These are phyloP conservation scores for Fratercula arctica DNA, from an alignment of 2,797 vertebrate species.

Conservation along the genomic window DNA sequence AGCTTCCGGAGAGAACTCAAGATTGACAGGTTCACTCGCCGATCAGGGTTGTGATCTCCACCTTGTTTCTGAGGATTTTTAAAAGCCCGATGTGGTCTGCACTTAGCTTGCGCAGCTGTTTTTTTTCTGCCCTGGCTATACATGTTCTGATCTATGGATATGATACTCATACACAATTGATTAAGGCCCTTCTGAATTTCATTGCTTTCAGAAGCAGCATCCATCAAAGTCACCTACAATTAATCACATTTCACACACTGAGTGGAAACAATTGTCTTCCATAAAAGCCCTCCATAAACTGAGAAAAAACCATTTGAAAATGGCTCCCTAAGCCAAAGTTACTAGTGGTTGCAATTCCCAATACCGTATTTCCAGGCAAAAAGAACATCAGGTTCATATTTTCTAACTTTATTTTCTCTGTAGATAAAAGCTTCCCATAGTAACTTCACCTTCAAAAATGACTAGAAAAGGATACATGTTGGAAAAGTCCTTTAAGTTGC, in stretches of 20 bases:
- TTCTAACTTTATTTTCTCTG: not conserved
- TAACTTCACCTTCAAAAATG: not conserved
- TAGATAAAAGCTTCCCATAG: not conserved
- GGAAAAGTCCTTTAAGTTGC: not conserved
- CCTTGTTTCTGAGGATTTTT: constrained; percentile 17
- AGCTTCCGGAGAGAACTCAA: constrained; percentile 7
- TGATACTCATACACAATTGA: not conserved
- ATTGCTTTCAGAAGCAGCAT: not conserved
- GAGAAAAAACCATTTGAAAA: not conserved
- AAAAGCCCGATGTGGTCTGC: not conserved
- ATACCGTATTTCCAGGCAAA: not conserved
- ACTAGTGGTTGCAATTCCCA: not conserved
- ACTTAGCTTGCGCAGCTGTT: not conserved
- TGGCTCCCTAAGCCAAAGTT: not conserved
- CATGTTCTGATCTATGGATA: not conserved
- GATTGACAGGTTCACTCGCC: not conserved
- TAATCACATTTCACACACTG: not conserved
- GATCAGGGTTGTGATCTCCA: not conserved
- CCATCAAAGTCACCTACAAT: constrained; percentile 24
- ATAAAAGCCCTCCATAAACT: not conserved
- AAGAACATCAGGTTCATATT: not conserved
- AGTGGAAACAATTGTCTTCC: not conserved
- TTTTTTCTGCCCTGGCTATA: not conserved
- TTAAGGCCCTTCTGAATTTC: not conserved
- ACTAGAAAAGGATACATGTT: not conserved